Percentiles rank a stretch among this genome's conserved stretches.
These are phyloP conservation scores for Noctua janthina DNA, from an alignment of 2,888 invertebrate genomes.

Conservation along the genomic window DNA sequence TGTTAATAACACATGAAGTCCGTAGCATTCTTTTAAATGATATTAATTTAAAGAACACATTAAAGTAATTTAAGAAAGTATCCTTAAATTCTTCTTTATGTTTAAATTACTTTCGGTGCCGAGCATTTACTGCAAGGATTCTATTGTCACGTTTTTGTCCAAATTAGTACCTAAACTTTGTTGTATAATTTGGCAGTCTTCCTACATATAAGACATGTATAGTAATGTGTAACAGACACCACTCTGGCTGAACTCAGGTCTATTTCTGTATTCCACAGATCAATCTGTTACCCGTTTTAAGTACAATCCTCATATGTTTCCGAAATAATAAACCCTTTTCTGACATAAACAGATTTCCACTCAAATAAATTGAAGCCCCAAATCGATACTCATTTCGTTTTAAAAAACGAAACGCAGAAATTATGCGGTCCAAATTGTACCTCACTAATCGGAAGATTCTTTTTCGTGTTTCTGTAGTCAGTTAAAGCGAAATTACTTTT, in stretches of 20 bases:
- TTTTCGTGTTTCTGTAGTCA: not conserved
- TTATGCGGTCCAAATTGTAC: slow-evolving; percentile 18
- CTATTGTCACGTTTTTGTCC: not conserved
- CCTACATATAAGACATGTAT: slow-evolving; percentile 20
- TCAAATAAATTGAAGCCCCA: slow-evolving; percentile 15
- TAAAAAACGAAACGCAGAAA: not conserved
- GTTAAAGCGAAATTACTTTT: slow-evolving; percentile 34
- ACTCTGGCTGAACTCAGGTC: slow-evolving; percentile 57
- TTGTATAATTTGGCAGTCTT: slow-evolving; percentile 26
- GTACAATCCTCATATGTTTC: slow-evolving; percentile 24
- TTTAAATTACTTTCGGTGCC: slow-evolving; percentile 10
- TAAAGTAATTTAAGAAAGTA: slow-evolving; percentile 4
- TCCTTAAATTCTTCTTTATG: not conserved
- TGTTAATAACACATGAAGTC: slow-evolving; percentile 14
- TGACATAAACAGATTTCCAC: slow-evolving; percentile 6
- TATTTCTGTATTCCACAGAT: slow-evolving; percentile 66
- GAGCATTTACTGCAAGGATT: not conserved
- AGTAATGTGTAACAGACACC: slow-evolving; percentile 62
- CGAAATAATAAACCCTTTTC: slow-evolving; percentile 31
- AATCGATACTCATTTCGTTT: slow-evolving; percentile 30
- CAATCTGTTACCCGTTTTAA: slow-evolving; percentile 45
- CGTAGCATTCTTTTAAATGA: slow-evolving; percentile 15
- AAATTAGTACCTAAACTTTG: slow-evolving; percentile 22
- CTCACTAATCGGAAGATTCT: slow-evolving; percentile 11
- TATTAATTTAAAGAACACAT: slow-evolving; percentile 7